Percentiles rank a stretch among this genome's conserved stretches.
These are phyloP conservation scores for Horisme vitalbata DNA, from an alignment of 2,888 invertebrate genomes.

Conservation along the genomic window DNA sequence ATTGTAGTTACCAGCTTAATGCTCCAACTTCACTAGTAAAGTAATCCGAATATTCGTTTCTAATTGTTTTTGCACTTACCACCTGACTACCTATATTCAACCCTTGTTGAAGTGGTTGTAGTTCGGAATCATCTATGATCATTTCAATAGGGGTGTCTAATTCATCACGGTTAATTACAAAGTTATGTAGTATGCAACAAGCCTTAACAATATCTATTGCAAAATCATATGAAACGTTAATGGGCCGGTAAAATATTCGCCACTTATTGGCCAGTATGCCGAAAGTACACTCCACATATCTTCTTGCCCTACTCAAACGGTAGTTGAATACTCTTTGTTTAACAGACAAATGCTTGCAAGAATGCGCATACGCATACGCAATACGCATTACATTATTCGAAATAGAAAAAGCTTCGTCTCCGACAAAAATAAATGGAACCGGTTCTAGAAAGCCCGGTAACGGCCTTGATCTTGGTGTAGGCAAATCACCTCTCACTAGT, in stretches of 20 bases:
- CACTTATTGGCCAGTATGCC: conserved; percentile 28
- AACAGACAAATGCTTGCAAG: conserved; percentile 20
- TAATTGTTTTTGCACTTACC: conserved; percentile 33
- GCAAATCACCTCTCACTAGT: conserved; percentile 13
- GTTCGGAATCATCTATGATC: conserved; percentile 33
- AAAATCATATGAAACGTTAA: conserved; percentile 18
- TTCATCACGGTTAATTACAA: conserved; percentile 32
- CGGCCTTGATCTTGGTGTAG: conserved; percentile 21
- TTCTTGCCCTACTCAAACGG: conserved; percentile 16
- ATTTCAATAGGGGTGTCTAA: conserved; percentile 30
- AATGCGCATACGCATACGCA: too few relatives aligned
- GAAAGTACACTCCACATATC: conserved; percentile 24
- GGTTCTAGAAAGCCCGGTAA: conserved; percentile 11
- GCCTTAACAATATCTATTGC: conserved; percentile 17
- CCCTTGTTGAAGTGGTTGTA: conserved; percentile 26
- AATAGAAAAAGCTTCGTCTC: conserved; percentile 25
- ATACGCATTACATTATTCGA: conserved; percentile 18
- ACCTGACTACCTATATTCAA: conserved; percentile 32
- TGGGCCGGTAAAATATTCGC: conserved; percentile 23
- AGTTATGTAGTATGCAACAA: conserved; percentile 23
- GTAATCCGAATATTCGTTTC: conserved; percentile 36
- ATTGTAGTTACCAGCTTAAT: conserved; percentile 35
- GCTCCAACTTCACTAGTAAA: conserved; percentile 34
- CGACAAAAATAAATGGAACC: conserved; percentile 27
- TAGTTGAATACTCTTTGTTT: conserved; percentile 9